Evolutionary conservation across 2,888 invertebrate genomes (phyloP).

Genomic region (Laspeyria flexula): DNA sequence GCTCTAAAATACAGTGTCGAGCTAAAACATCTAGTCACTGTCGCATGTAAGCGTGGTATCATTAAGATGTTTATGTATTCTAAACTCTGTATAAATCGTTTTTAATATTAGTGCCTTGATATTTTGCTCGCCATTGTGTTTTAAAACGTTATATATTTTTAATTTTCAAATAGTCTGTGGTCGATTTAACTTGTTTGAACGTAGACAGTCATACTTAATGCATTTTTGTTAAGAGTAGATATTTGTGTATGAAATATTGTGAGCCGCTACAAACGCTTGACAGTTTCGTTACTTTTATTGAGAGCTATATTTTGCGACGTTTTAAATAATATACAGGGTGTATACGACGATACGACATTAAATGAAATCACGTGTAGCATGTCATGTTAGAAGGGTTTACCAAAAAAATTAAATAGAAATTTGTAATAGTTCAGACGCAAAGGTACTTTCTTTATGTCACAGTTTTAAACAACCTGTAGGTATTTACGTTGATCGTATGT

Average conservation of each 20-base stretch:
- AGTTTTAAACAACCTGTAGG: no score
- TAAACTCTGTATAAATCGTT: constrained; percentile 43
- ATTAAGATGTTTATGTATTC: constrained; percentile 39
- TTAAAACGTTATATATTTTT: constrained; percentile 41
- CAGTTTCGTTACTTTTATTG: constrained; percentile 47
- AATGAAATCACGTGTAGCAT: no score
- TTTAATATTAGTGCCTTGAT: constrained; percentile 36
- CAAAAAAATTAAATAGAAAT: no score
- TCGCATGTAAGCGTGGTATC: constrained; percentile 27
- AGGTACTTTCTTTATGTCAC: no score
- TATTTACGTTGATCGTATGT: no score
- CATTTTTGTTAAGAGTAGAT: constrained; percentile 62
- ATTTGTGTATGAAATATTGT: constrained; percentile 54
- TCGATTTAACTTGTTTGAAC: constrained; percentile 48
- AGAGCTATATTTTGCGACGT: constrained; percentile 57
- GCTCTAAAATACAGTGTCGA: constrained; percentile 38
- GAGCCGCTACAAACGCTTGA: constrained; percentile 51
- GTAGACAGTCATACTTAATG: constrained; percentile 49
- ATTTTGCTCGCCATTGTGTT: constrained; percentile 44
- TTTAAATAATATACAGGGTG: constrained; percentile 69
- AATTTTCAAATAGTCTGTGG: constrained; percentile 45
- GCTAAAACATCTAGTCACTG: constrained; percentile 40
- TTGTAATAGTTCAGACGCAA: no score
- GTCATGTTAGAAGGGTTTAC: no score
- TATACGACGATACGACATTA: no score